A percentile compares a stretch with the other conserved stretches of the same genome.
Evolutionary conservation across 2,797 vertebrate genomes (phyloP).

Genomic region (Premnoplex brunnescens): DNA sequence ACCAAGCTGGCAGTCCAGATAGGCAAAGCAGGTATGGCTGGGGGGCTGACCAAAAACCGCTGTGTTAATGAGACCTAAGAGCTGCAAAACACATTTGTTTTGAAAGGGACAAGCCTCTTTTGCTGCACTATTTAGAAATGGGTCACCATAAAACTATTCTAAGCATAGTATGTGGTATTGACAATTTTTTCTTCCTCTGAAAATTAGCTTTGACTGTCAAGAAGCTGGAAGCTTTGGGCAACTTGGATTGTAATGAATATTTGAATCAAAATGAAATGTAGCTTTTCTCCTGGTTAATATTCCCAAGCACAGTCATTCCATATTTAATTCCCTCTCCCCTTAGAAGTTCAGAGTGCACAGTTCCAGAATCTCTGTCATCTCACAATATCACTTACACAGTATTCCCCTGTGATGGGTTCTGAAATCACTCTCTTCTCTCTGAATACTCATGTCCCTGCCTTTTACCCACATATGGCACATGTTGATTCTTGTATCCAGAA

Average conservation of each 20-base stretch:
- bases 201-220: background rate
- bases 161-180: background rate
- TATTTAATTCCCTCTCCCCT: conserved; percentile 18
- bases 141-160: background rate
- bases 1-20: conserved; percentile 99
- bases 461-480: background rate
- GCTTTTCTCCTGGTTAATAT: background rate
- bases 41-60: background rate
- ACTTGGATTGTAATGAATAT: background rate
- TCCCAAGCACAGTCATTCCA: background rate
- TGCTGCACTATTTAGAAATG: background rate
- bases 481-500: background rate
- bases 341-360: background rate
- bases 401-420: background rate
- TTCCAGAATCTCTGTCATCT: background rate
- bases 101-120: background rate
- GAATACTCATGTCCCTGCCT: background rate
- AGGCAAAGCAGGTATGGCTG: conserved; percentile 92
- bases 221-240: background rate
- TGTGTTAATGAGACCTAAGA: background rate
- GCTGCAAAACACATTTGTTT: background rate
- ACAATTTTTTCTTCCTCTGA: background rate
- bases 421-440: background rate
- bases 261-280: conserved; percentile 18
- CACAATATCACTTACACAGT: background rate